Percentiles rank a stretch among this genome's conserved stretches.
Conservation (phyloP, 2,888 invertebrate genomes). For the Eupithecia exiguata region DNA sequence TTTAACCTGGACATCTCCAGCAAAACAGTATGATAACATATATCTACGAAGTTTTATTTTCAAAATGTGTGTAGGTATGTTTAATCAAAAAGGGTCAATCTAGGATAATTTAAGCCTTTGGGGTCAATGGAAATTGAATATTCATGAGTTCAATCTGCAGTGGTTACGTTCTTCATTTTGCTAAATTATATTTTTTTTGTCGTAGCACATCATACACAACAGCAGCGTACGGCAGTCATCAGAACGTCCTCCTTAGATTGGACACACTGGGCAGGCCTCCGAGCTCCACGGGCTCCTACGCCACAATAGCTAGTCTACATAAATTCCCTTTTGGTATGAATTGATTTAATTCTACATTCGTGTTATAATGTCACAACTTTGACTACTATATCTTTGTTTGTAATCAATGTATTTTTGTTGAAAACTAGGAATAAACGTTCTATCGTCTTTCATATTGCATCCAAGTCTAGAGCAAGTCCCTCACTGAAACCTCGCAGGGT, state of each 20-base stretch:
- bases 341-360: not conserved
- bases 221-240: constrained; percentile 89
- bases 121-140: too few relatives aligned
- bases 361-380: too few relatives aligned
- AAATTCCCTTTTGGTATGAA: constrained; percentile 85
- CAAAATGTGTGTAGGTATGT: too few relatives aligned
- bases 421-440: too few relatives aligned
- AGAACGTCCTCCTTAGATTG: constrained; percentile 89
- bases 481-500: not conserved
- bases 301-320: constrained; percentile 92
- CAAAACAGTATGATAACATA: not conserved
- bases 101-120: too few relatives aligned
- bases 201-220: constrained; percentile 90
- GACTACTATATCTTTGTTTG: too few relatives aligned
- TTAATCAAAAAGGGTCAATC: not conserved
- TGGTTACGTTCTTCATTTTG: not conserved
- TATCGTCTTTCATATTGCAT: too few relatives aligned
- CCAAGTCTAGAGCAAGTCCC: too few relatives aligned
- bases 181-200: constrained; percentile 11
- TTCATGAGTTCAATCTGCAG: not conserved
- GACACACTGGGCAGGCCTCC: constrained; percentile 89
- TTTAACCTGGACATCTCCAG: not conserved
- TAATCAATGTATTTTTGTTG: too few relatives aligned
- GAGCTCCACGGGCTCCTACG: constrained; percentile 91
- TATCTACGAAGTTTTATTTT: not conserved